phyloP scores from a whole-genome alignment of 2,888 invertebrate genomes.

The Acanthococcus lagerstroemiae region DNA sequence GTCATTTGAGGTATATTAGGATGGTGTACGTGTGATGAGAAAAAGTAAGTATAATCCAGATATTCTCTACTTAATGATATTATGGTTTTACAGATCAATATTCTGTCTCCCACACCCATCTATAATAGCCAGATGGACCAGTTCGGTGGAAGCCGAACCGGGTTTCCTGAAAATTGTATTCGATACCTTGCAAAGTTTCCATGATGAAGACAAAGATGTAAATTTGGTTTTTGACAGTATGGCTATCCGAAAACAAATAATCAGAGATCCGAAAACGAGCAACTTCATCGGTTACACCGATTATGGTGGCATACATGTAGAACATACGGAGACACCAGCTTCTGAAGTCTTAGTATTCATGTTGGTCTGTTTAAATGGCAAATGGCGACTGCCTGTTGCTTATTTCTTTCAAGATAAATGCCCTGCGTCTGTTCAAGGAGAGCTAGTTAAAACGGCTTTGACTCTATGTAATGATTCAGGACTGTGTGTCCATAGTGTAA shows the following conservation, averaged over 20 bases:
- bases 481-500: too few relatives aligned
- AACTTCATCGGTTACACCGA: background rate
- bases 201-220: background rate
- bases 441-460: background rate
- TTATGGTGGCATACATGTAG: background rate
- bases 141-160: conserved; percentile 9
- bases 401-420: background rate
- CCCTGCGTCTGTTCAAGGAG: background rate
- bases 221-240: background rate
- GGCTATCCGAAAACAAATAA: background rate
- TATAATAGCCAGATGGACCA: conserved; percentile 6
- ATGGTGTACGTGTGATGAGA: too few relatives aligned
- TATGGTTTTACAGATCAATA: too few relatives aligned
- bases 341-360: background rate
- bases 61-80: too few relatives aligned
- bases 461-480: background rate
- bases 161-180: conserved; percentile 11
- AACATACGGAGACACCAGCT: background rate
- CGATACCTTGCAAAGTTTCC: background rate
- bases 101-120: conserved; percentile 4
- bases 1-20: too few relatives aligned
- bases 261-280: background rate
- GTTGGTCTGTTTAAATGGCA: background rate
- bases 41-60: too few relatives aligned
- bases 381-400: background rate